phyloP scores from a whole-genome alignment of 1,140 invertebrate species.

The Sycophila sp. region DNA sequence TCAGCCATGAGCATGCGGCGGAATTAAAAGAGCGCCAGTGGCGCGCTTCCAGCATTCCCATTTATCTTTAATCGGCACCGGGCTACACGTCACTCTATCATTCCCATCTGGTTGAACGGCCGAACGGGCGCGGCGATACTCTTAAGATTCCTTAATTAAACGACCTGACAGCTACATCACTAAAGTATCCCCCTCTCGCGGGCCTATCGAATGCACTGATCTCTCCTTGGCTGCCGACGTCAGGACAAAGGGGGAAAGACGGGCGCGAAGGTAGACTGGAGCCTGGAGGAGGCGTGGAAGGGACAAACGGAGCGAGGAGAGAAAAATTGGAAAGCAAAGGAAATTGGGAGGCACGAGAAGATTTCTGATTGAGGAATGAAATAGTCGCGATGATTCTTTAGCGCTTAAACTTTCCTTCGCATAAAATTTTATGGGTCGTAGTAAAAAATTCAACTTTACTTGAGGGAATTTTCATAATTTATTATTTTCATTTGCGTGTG shows the following conservation, averaged over 20 bases:
- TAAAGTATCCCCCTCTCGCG: constrained; percentile 33
- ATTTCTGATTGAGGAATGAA: no score
- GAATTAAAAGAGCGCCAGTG: neutral
- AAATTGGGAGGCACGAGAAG: no score
- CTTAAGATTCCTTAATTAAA: constrained; percentile 60
- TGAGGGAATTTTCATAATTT: no score
- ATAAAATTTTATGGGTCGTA: no score
- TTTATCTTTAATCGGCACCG: constrained; percentile 30
- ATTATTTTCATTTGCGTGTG: no score
- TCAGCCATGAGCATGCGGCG: neutral
- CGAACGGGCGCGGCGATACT: constrained; percentile 39
- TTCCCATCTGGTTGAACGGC: constrained; percentile 31
- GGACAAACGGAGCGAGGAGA: no score
- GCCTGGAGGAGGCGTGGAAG: no score
- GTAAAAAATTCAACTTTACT: no score
- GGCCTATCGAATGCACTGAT: constrained; percentile 49
- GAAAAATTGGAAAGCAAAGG: no score
- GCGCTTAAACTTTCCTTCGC: no score
- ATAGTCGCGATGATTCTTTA: no score
- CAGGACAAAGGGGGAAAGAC: neutral
- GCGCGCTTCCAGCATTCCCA: constrained; percentile 18
- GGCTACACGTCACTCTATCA: constrained; percentile 39
- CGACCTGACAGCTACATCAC: constrained; percentile 60
- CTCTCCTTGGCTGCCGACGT: constrained; percentile 21
- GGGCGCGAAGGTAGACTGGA: neutral